phyloP scores from a whole-genome alignment of 2,888 invertebrate species.

The Ophion ventricosus region DNA sequence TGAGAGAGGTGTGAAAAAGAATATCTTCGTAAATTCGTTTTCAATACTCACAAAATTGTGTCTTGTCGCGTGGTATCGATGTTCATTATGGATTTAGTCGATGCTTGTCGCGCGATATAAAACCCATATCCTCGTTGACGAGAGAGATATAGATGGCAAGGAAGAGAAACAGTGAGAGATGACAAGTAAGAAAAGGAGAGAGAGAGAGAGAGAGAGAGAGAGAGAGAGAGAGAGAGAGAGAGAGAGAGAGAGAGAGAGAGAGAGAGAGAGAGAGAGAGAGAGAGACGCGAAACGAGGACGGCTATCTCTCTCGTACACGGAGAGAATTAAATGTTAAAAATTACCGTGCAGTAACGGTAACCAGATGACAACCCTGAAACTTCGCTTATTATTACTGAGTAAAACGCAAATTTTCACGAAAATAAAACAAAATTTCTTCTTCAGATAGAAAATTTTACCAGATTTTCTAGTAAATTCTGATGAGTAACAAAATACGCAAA shows the following conservation, averaged over 20 bases:
- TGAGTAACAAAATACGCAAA: too few relatives aligned
- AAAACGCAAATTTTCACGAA: too few relatives aligned
- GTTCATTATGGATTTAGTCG: constrained; percentile 1
- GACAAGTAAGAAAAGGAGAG: too few relatives aligned
- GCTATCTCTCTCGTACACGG: background rate
- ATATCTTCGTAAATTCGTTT: too few relatives aligned
- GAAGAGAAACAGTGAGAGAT: constrained; percentile 2
- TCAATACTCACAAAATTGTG: background rate
- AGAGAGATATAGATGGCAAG: background rate
- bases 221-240: background rate
- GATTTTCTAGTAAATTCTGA: too few relatives aligned
- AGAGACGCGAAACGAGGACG: constrained; percentile 24
- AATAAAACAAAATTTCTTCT: too few relatives aligned
- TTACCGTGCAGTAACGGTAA: too few relatives aligned
- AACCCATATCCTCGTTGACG: constrained; percentile 20
- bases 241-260: constrained; percentile 7
- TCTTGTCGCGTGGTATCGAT: constrained; percentile 23
- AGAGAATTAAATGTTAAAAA: too few relatives aligned
- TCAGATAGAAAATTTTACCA: too few relatives aligned
- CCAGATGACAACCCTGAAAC: too few relatives aligned
- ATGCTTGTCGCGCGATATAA: constrained; percentile 54
- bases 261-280: background rate
- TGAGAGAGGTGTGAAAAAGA: too few relatives aligned
- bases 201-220: background rate
- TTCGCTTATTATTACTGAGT: too few relatives aligned